Conservation (phyloP, 92 coral and sea anemone species). For the Porites evermanni region DNA sequence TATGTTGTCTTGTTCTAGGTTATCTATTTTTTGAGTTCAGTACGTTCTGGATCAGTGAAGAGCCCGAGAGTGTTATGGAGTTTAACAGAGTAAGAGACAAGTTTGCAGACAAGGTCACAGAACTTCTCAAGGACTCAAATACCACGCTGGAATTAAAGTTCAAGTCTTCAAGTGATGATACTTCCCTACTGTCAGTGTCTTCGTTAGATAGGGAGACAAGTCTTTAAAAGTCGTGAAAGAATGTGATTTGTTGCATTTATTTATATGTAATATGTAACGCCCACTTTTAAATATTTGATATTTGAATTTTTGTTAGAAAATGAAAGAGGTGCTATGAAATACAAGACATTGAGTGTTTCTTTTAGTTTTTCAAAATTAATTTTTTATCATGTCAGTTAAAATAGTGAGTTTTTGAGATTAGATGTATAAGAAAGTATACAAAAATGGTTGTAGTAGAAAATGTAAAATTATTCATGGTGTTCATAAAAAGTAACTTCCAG, state of each 20-base stretch:
- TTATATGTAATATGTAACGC: neutral
- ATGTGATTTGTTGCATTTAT: neutral
- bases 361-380: too few relatives aligned
- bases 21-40: conserved; percentile 90
- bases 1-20: conserved; percentile 43
- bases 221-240: neutral
- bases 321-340: neutral
- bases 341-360: neutral
- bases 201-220: conserved; percentile 49
- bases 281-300: neutral
- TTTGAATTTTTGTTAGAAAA: neutral
- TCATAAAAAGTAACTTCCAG: too few relatives aligned
- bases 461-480: too few relatives aligned
- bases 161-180: conserved; percentile 38
- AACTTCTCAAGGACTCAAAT: conserved; percentile 49
- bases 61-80: conserved; percentile 94
- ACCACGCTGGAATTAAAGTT: conserved; percentile 64
- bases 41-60: conserved; percentile 91
- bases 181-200: conserved; percentile 70
- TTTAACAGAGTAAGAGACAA: conserved; percentile 83
- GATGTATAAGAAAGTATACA: too few relatives aligned
- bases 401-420: neutral
- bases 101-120: conserved; percentile 80
- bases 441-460: too few relatives aligned
- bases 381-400: neutral